These are phyloP conservation scores for Scleropages formosus DNA, from an alignment of 2,797 vertebrate genomes.

Conservation along the genomic window DNA sequence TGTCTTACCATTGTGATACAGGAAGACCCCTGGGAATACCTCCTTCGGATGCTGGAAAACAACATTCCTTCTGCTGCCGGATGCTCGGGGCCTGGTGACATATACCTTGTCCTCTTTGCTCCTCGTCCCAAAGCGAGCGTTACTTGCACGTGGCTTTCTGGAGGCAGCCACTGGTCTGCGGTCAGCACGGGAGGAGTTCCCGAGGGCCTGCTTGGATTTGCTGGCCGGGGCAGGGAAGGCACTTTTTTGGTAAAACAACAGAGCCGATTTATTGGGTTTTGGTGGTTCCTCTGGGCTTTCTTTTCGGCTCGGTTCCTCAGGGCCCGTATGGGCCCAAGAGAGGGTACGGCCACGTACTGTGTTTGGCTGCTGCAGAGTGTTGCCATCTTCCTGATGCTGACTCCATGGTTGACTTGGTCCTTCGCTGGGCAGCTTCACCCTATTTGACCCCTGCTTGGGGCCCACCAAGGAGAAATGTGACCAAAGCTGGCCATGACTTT, in stretches of 20 bases:
- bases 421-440: slow-evolving; percentile 2
- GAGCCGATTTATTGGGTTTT: slow-evolving; percentile 58
- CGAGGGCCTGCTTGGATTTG: slow-evolving; percentile 68
- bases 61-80: slow-evolving; percentile 30
- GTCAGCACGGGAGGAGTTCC: slow-evolving; percentile 56
- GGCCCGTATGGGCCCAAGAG: slow-evolving; percentile 70
- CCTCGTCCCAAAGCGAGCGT: slow-evolving; percentile 36
- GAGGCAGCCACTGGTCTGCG: slow-evolving; percentile 23
- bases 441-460: neutral
- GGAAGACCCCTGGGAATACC: slow-evolving; percentile 80
- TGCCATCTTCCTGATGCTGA: neutral
- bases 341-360: slow-evolving; percentile 62
- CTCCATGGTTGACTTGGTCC: neutral
- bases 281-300: slow-evolving; percentile 47
- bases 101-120: slow-evolving; percentile 83
- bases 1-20: slow-evolving; percentile 77
- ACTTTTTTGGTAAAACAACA: slow-evolving; percentile 68
- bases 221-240: slow-evolving; percentile 71
- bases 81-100: slow-evolving; percentile 77
- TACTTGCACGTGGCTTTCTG: slow-evolving; percentile 39
- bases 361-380: slow-evolving; percentile 14
- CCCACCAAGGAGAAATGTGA: slow-evolving; percentile 4
- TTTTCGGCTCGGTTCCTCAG: slow-evolving; percentile 39
- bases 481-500: slow-evolving; percentile 25
- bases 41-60: slow-evolving; percentile 66